Percentiles rank a stretch among this genome's conserved stretches.
Conservation (phyloP, 1,140 invertebrate species). For the Drosophila tani region DNA sequence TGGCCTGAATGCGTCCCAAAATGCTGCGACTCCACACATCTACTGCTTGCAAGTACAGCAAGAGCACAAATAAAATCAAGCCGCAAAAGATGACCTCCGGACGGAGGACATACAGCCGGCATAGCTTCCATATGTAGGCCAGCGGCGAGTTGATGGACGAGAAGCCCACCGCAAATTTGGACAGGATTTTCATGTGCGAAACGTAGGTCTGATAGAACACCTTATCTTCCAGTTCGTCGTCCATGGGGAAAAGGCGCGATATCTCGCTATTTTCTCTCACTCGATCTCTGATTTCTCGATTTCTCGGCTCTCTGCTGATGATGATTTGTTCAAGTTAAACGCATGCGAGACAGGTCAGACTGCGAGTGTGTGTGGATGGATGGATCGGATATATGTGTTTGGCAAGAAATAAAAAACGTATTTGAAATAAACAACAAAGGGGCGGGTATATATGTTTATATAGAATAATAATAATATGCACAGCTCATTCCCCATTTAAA, state of each 20-base stretch:
- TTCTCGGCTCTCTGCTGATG: constrained; percentile 2
- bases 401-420: constrained; percentile 29
- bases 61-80: constrained; percentile 88
- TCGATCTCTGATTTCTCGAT: constrained; percentile 24
- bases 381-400: constrained; percentile 3
- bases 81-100: constrained; percentile 90
- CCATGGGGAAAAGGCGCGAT: constrained; percentile 87
- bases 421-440: constrained; percentile 40
- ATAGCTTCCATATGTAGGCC: constrained; percentile 90
- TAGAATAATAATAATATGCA: constrained; percentile 10
- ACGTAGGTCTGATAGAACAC: constrained; percentile 93
- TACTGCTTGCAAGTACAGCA: constrained; percentile 91
- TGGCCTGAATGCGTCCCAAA: constrained; percentile 90
- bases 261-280: constrained; percentile 9
- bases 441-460: constrained; percentile 11
- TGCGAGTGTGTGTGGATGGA: constrained; percentile 4
- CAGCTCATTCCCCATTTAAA: constrained; percentile 17
- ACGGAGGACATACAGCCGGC: constrained; percentile 90
- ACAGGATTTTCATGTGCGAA: constrained; percentile 93
- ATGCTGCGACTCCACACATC: constrained; percentile 92
- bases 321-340: constrained; percentile 20
- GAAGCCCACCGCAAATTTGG: constrained; percentile 90
- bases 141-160: constrained; percentile 87
- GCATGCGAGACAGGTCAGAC: constrained; percentile 37
- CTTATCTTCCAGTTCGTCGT: constrained; percentile 95